A percentile compares a stretch with the other conserved stretches of the same genome.
Evolutionary conservation across 2,888 invertebrate species (phyloP).

Genomic region (Catonia carolina): DNA sequence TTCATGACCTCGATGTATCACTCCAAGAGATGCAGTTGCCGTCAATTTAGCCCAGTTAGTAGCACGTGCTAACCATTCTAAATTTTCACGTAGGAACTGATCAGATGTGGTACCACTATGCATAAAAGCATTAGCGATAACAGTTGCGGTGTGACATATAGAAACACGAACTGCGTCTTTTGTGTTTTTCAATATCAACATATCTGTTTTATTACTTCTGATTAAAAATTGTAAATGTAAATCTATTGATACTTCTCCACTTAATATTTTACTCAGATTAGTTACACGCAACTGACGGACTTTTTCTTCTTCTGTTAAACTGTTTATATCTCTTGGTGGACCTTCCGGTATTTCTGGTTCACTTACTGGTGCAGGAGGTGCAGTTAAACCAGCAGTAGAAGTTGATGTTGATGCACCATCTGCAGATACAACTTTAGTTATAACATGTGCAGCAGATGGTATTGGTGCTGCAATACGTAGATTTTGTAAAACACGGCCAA

Average conservation of each 20-base stretch:
- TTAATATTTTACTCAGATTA: slow-evolving; percentile 83
- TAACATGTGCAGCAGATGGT: slow-evolving; percentile 45
- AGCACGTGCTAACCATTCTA: slow-evolving; percentile 97
- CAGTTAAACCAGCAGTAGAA: background rate
- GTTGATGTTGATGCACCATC: slow-evolving; percentile 44
- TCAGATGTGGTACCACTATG: slow-evolving; percentile 98
- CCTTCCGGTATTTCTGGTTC: slow-evolving; percentile 22
- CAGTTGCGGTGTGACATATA: slow-evolving; percentile 97
- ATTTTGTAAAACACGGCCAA: slow-evolving; percentile 78
- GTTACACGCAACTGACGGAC: slow-evolving; percentile 79
- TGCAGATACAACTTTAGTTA: slow-evolving; percentile 37
- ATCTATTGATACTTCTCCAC: slow-evolving; percentile 92
- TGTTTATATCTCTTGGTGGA: slow-evolving; percentile 19
- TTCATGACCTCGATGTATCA: slow-evolving; percentile 96
- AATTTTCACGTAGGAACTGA: slow-evolving; percentile 93
- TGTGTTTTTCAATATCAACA: slow-evolving; percentile 85
- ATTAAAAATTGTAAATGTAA: slow-evolving; percentile 96
- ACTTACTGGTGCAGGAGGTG: slow-evolving; percentile 13
- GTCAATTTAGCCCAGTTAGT: slow-evolving; percentile 99
- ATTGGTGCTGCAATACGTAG: slow-evolving; percentile 65
- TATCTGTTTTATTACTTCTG: slow-evolving; percentile 95
- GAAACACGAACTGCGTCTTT: slow-evolving; percentile 98
- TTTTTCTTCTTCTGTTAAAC: slow-evolving; percentile 67
- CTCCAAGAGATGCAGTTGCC: slow-evolving; percentile 96
- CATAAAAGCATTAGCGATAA: slow-evolving; percentile 98